Evolutionary conservation across 2,113 vertebrate genomes (phyloP).

Genomic region (Hippocampus barbouri): DNA sequence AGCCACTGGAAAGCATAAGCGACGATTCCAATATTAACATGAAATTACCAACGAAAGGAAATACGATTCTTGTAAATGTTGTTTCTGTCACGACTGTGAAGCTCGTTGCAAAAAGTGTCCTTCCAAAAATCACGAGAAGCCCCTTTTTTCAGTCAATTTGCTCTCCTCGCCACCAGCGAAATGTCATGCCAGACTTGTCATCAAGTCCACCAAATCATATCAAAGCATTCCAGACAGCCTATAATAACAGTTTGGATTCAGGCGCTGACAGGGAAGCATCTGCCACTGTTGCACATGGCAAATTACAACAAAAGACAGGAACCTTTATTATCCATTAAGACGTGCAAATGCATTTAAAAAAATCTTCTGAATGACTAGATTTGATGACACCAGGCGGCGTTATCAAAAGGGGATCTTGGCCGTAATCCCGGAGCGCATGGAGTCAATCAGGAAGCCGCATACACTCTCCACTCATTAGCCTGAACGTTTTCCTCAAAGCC

Average conservation of each 20-base stretch:
- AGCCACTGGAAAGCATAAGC: not conserved
- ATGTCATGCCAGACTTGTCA: slow-evolving; percentile 39
- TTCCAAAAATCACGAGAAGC: slow-evolving; percentile 20
- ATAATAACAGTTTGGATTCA: slow-evolving; percentile 42
- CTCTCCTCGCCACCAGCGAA: slow-evolving; percentile 22
- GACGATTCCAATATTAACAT: not conserved
- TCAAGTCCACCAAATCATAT: slow-evolving; percentile 33
- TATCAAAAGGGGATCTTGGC: slow-evolving; percentile 28
- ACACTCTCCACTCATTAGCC: slow-evolving; percentile 37
- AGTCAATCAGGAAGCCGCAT: slow-evolving; percentile 33
- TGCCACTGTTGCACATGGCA: slow-evolving; percentile 19
- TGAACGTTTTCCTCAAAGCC: slow-evolving; percentile 33
- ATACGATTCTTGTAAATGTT: slow-evolving; percentile 1
- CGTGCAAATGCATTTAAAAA: not conserved
- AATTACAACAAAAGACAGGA: not conserved
- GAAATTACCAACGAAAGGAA: slow-evolving; percentile 23
- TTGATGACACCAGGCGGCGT: slow-evolving; percentile 28
- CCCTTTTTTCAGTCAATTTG: slow-evolving; percentile 23
- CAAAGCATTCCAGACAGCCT: slow-evolving; percentile 27
- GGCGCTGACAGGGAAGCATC: slow-evolving; percentile 32
- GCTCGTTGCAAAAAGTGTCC: not conserved
- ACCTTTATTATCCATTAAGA: not conserved
- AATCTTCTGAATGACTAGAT: slow-evolving; percentile 7
- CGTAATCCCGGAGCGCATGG: slow-evolving; percentile 25
- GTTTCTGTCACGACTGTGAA: not conserved